Base-by-base conservation (phyloP, 2,113 vertebrate genomes). In the Hoplias malabaricus region DNA sequence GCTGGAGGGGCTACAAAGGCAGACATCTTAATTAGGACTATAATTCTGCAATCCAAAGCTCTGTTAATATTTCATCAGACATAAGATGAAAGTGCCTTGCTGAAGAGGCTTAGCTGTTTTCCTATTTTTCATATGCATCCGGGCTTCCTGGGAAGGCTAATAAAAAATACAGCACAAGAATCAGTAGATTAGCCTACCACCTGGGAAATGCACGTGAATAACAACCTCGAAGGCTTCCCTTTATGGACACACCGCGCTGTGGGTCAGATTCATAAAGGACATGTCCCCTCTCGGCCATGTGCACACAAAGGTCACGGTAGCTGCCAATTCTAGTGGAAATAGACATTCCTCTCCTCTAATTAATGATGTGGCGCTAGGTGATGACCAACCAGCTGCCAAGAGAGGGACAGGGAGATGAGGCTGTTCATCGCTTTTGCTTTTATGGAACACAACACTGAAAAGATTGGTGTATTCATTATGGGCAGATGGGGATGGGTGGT, bases 21-120 rank as follows among this genome's bases (percentile, higher is more conserved):
- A 57, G 13, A 53, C 34, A 59, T 56, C 65, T 80, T 80, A 74
- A 83, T 83, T 77, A 80, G 65, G 14, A 42, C 73, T 54, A 54
- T 68, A 62, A 69, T 36, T 59, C 68, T 70, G 68, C 40, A 72
- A 72, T 43, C 42, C 66, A 53, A 33, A 72, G 34, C 21, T 62
- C 43, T 43, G 43, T 63, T 63, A 69, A 62, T 82, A 61, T 46
- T 73, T 68, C 46, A 79, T 67, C 54, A 29, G 31, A 68, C 66
- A 62, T 62, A 61, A 42, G 13, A 46, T 36, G 53, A 59, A 75
- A 68, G 29, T 4, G 23, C 14, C 27, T 27, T 34, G 42, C 14
- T 40, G 19, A 12, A 66, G 40, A 72, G 19, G 5, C 62, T 40
- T 33, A 25, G 23, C 10, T 46, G 27, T 68, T 69, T 61, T 9